Conservation (phyloP, 2,888 invertebrate species). For the Cistogaster globosa region DNA sequence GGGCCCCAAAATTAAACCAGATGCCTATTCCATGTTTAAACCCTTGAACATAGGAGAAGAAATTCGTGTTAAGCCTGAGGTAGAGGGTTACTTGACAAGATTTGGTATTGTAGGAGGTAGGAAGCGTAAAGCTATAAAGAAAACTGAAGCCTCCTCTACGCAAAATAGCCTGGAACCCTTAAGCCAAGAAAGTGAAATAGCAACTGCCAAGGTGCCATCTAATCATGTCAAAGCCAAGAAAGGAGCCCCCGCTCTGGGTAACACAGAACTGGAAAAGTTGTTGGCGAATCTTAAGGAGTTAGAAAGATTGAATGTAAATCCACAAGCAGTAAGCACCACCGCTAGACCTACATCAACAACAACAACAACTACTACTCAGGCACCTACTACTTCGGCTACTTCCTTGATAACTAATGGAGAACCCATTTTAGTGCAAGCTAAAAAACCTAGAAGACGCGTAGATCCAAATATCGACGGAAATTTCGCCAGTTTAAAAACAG, state of each 20-base stretch:
- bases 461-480: slow-evolving; percentile 79
- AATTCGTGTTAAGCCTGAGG: slow-evolving; percentile 79
- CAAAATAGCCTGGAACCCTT: slow-evolving; percentile 74
- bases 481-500: slow-evolving; percentile 76
- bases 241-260: slow-evolving; percentile 65
- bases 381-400: slow-evolving; percentile 66
- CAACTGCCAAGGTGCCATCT: slow-evolving; percentile 76
- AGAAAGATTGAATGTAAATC: slow-evolving; percentile 77
- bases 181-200: slow-evolving; percentile 77
- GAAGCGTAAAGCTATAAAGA: slow-evolving; percentile 76
- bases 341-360: slow-evolving; percentile 63
- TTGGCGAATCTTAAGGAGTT: slow-evolving; percentile 83
- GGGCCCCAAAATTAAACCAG: slow-evolving; percentile 78
- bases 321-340: slow-evolving; percentile 44
- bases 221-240: slow-evolving; percentile 53
- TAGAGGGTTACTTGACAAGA: slow-evolving; percentile 81
- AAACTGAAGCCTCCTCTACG: slow-evolving; percentile 75
- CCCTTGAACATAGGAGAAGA: slow-evolving; percentile 81
- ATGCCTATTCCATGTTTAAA: slow-evolving; percentile 82
- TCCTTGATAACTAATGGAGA: slow-evolving; percentile 78
- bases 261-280: slow-evolving; percentile 83
- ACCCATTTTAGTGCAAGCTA: slow-evolving; percentile 77
- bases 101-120: slow-evolving; percentile 82
- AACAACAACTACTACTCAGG: slow-evolving; percentile 72
- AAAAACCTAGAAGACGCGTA: slow-evolving; percentile 79